Base-by-base conservation (phyloP, 2,888 invertebrate genomes). In the Cinara cedri region DNA sequence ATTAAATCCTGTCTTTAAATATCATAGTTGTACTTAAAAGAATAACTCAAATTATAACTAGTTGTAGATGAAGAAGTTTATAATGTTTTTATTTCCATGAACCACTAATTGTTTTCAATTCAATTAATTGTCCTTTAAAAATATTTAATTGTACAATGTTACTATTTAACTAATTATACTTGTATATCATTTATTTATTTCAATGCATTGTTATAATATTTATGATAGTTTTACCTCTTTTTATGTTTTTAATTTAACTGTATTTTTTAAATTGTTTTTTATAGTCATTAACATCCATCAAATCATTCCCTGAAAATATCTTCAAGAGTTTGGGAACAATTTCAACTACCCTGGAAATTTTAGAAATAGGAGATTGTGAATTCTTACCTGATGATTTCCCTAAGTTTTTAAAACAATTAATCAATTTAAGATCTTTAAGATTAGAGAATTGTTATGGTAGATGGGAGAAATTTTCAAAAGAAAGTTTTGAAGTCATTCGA, bases 311-410 rank as follows among this genome's bases (percentile, higher is more conserved):
- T 8, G 51, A 62, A 24, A 60, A 78, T 13, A 19, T 60, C 2
- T 70, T 9, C 21, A 10, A 16, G 13, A 85, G 86, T 14, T 86
- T 86, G 78, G 88, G 89, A 63, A 89, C 89, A 83, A 89, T 91
- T 82, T 88, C 90, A 62, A 88, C 90, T n/a, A 85, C 92, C 44
- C 87, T 96, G 72, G 91, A 92, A 84, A 89, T 91, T 0, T 86
- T 96, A 54, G 93, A 94, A 85, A 87, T 96, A 82, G 95, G 95
- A 63, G 94, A 94, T 85, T 95, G 94, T 85, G 90, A 90, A 2
- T 89, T 89, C 82, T 89, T 92, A 84, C 90, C 92, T 81, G 88
- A 89, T 11, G 89, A 89, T 83, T 93, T 93, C 85, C 92, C 92
- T 0, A 86, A 88, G 1, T 90, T 92, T 76, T 85, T 92, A 80